Conservation (phyloP, 2,888 invertebrate species). For the Conomelus anceps region DNA sequence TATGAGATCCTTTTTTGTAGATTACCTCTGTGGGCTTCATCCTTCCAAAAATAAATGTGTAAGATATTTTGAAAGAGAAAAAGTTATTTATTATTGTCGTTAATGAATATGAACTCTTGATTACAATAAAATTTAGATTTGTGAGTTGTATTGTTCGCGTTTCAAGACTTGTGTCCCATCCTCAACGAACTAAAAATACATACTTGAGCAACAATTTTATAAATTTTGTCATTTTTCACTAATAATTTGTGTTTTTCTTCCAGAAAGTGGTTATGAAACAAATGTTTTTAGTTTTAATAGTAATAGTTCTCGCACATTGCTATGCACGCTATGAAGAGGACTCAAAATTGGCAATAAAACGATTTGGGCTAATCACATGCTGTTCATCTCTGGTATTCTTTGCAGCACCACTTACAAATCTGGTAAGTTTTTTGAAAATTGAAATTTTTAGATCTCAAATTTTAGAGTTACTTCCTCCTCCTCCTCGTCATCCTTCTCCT, state of each 20-base stretch:
- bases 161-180: too few species aligned
- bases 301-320: slow-evolving; percentile 53
- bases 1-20: too few species aligned
- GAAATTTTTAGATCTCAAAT: background rate
- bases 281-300: slow-evolving; percentile 50
- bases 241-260: slow-evolving; percentile 32
- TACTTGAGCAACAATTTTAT: too few species aligned
- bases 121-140: too few species aligned
- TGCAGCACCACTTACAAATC: slow-evolving; percentile 71
- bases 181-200: too few species aligned
- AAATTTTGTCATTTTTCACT: background rate
- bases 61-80: too few species aligned
- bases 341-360: slow-evolving; percentile 47
- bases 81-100: too few species aligned
- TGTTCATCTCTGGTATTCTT: slow-evolving; percentile 70
- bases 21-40: too few species aligned
- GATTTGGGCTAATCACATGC: slow-evolving; percentile 65
- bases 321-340: slow-evolving; percentile 48
- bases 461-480: background rate
- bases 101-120: too few species aligned
- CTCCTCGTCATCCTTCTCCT: background rate
- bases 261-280: slow-evolving; percentile 55
- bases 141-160: too few species aligned
- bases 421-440: slow-evolving; percentile 45
- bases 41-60: too few species aligned